Base-by-base conservation (phyloP, 1,140 invertebrate species). In the Leptestheria dahalacensis region DNA sequence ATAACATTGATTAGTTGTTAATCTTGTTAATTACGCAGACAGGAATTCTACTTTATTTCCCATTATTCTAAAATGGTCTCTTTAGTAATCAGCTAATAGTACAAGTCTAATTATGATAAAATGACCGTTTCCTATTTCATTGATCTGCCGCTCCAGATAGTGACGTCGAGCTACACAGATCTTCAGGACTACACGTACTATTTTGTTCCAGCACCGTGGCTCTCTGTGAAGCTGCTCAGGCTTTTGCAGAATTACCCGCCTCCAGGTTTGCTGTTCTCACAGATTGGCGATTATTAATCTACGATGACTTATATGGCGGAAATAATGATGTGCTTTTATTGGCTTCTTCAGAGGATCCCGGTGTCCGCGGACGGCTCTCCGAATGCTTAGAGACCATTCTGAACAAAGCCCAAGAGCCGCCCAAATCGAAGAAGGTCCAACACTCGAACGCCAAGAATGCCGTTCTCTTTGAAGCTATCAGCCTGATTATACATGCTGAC, bases 381-480 rank as follows among this genome's bases (percentile, higher is more conserved):
- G 97, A 99, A 77, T 99, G 96, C 69, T 75, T 99, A 67, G 97
- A 99, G 75, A 97, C 94, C n/a, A 99, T 99, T 68, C 78, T 99
- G 64, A 99, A 99, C 71, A 99, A 99, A 78, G 96, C 95, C 23
- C 94, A 98, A 73, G 97, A 99, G 71, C 93, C 96, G 57, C 95
- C 95, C 29, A 99, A 99, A 73, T 99, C 96, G 24, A 99, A 99
- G 75, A 99, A 99, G 76, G 94, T 99, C 51, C 97, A 99, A 77
- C 97, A 99, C 75, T 97, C 95, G 25, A 99, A 99, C 79, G 96
- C 97, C 41, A 99, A 99, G 74, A 99, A 99, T 78, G 95, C 97
- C 48, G 95, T 99, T 18, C 77, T 99, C 1, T 99, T 99, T 77
- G 97, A 99, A 78, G 97, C 97, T 20, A 98, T 99, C 69, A 97